Evolutionary conservation across 2,888 invertebrate species (phyloP), one percentile per base, ranked within the genome.

Genomic region (Acleris sparsana): DNA sequence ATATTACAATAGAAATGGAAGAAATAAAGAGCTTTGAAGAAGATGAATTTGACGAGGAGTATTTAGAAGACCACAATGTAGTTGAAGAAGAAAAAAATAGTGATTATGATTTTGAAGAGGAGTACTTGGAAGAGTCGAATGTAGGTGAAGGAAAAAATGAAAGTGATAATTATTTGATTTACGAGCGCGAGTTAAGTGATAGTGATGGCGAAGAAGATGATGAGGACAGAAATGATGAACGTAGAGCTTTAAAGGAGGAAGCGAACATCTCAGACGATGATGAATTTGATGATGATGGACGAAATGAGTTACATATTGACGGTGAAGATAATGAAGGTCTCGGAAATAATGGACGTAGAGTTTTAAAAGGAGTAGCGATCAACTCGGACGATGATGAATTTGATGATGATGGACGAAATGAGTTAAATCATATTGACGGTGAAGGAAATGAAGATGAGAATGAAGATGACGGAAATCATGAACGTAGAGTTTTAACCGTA

Each of bases 31-130:
- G 62, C 3, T 63, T 66, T 1, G 56, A 39, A 33, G 33, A 33
- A 33, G 33, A 33, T 33, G 9, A 33, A 9, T 33, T 9, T 33
- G 9, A 3, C 0, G 86, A 87, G 62, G 76, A 80, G 13, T 85
- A 86, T 39, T 39, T 39, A 39, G 39, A n/a, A 72, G 69, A 1
- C 43, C 3, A 9, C 3, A 7, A 33, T 33, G 87, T 61, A 89
- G 75, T 49, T 82, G 80, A 87, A 6, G 88, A 86, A 18, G 3
- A 1, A 33, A 9, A 33, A 9, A 1, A 33, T 33, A 33, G 9
- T 33, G 29, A 29, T 29, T 7, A 25, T 25, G 7, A 29, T 29
- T 9, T 29, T 9, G 85, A 74, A 43, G 29, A 29, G 7, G 29
- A 29, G 29, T 29, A 29, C 9, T 29, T 9, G 2, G 29, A 9